Percentiles rank a stretch among this genome's conserved stretches.
These are phyloP conservation scores for Lathronympha strigana DNA, from an alignment of 2,888 invertebrate genomes.

Conservation along the genomic window DNA sequence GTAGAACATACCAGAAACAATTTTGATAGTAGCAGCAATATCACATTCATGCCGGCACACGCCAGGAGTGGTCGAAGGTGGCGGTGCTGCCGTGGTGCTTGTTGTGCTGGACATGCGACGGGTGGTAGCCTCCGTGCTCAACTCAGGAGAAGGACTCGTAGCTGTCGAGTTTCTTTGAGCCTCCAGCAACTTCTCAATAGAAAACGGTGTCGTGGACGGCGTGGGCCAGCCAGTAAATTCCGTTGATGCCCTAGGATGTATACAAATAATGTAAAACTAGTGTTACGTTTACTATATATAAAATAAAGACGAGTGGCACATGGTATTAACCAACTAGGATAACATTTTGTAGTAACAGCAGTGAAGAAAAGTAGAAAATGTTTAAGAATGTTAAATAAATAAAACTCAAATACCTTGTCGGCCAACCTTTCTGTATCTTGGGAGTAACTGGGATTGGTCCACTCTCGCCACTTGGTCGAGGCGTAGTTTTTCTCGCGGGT, in stretches of 20 bases:
- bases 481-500: conserved; percentile 83
- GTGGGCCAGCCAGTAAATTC: conserved; percentile 97
- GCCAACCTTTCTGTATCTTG: conserved; percentile 93
- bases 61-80: conserved; percentile 91
- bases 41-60: conserved; percentile 91
- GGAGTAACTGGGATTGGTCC: conserved; percentile 82
- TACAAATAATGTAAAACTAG: too few relatives aligned
- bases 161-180: conserved; percentile 85
- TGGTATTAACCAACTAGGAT: too few relatives aligned
- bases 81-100: conserved; percentile 88
- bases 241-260: conserved; percentile 89
- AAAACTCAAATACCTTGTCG: conserved; percentile 84
- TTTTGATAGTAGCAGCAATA: conserved; percentile 93
- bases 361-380: too few relatives aligned
- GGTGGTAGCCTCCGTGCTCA: conserved; percentile 78
- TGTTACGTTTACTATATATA: too few relatives aligned
- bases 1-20: conserved; percentile 90
- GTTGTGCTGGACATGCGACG: conserved; percentile 83
- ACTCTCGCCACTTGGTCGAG: conserved; percentile 72
- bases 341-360: too few relatives aligned
- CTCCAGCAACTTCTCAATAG: conserved; percentile 91
- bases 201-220: conserved; percentile 93
- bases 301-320: too few relatives aligned
- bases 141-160: conserved; percentile 78
- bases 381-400: too few relatives aligned